Base-by-base conservation (phyloP, 1,140 invertebrate species). In the Orius laevigatus region DNA sequence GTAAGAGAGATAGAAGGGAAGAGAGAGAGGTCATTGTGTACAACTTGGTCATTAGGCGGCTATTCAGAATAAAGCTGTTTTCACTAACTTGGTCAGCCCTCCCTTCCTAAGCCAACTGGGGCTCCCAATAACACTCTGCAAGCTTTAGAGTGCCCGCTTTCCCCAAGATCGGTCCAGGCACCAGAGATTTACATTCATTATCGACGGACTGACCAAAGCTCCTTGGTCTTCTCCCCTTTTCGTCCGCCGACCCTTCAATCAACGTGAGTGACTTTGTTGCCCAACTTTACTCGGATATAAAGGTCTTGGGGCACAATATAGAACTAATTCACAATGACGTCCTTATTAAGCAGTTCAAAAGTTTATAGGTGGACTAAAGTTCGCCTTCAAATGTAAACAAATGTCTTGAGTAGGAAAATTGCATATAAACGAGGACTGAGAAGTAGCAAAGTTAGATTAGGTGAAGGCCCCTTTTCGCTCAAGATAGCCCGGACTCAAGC, bases 1-100 rank as follows among this genome's bases (percentile, higher is more conserved):
- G 36, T 14, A 16, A 16, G 36, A 16, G 15, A 38, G n/a, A 38
- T 14, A 38, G 36, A 38, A 34, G 33, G 25, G 25, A 25, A 25
- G 25, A 25, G 25, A 25, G 18, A 45, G 18, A 31, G 43, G 43
- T 45, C 43, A 45, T 45, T 45, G 43, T 45, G 43, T 31, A 32
- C 43, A 45, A 45, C 43, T 45, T 45, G 43, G 43, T 45, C 43
- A 45, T 45, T 45, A 45, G 43, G 25, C 19, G n/a, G 43, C 18
- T 18, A 45, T 45, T 45, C 43, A 45, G 43, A 45, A 45, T 45
- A 45, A 45, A 45, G 43, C 43, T 45, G 43, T 45, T 45, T 45
- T 45, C 19, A 45, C 43, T 45, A 45, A 45, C 43, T 45, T 45
- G 43, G 19, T 45, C 43, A 42, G 40, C 40, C 40, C 40, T 19